Conservation (phyloP, 2,888 invertebrate species). For the Brenthis ino region DNA sequence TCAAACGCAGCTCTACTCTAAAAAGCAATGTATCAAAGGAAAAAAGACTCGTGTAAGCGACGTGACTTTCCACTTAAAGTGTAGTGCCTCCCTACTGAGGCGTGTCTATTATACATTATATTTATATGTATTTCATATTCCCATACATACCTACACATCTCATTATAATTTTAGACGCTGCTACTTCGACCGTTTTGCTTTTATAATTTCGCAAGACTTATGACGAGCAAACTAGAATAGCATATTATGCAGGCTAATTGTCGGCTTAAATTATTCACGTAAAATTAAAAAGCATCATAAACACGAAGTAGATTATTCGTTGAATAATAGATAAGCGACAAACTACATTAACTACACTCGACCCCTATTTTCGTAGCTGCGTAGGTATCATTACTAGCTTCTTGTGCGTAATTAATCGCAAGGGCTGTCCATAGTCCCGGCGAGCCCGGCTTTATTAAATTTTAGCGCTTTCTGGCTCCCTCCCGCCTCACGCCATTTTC, state of each 20-base stretch:
- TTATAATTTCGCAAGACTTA: constrained; percentile 13
- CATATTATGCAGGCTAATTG: constrained; percentile 34
- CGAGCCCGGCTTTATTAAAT: constrained; percentile 76
- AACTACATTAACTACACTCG: constrained; percentile 52
- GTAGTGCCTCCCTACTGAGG: constrained; percentile 19
- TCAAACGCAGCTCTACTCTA: constrained; percentile 11
- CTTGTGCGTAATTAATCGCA: constrained; percentile 80
- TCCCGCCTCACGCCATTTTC: constrained; percentile 38
- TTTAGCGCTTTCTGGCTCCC: constrained; percentile 73
- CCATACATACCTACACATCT: constrained; percentile 19
- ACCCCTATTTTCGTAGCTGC: constrained; percentile 46
- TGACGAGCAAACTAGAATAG: constrained; percentile 16
- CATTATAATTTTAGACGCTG: constrained; percentile 8
- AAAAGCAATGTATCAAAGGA: constrained; percentile 25
- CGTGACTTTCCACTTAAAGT: constrained; percentile 25
- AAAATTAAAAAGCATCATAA: constrained; percentile 42
- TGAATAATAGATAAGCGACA: constrained; percentile 63
- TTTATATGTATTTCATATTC: constrained; percentile 7
- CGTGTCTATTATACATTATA: constrained; percentile 21
- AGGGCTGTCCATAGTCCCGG: constrained; percentile 64
- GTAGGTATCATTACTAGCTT: constrained; percentile 70
- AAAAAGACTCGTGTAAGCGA: constrained; percentile 30
- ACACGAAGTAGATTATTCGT: constrained; percentile 38
- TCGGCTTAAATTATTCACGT: constrained; percentile 39
- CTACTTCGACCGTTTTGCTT: constrained; percentile 4